Evolutionary conservation across 92 coral and sea anemone genomes (phyloP), one percentile per base, ranked within the genome.

Genomic region (Phenganax subtilis): DNA sequence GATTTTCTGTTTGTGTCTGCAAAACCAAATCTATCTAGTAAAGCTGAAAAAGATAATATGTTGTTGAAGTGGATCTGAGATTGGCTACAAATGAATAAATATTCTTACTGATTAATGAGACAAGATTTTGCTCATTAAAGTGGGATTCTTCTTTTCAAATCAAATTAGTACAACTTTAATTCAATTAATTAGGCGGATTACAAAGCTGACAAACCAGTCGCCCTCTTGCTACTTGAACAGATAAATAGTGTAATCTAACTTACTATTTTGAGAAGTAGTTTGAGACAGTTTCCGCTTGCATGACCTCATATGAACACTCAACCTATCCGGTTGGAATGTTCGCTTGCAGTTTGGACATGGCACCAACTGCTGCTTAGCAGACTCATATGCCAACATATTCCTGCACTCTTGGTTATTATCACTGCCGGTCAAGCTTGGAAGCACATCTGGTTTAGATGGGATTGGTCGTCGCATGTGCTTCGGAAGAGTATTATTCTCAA

Each of bases 341-440:
- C 99, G 88, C 8, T 91, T 92, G 78, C 99, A 96, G 85, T 92
- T 96, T 64, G 86, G 91, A 72, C 99, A 96, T 1, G 96, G 91
- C 12, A 92, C 80, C 82, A 96, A 81, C 67, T 92, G 98, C 29
- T 85, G 87, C 75, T 90, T 84, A 7, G 98, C 90, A 0, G 98
- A 90, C 60, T 94, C 96, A 72, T 63, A 90, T 1, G 98, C 98
- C 87, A 92, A 57, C 65, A 87, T 88, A 66, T 96, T 96, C 90
- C 72, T 88, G 8, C 91, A 82, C 51, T 92, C 97, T 51, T 88
- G 88, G 55, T 90, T 91, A 57, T 91, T 84, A 47, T 83, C 82
- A 27, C 77, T 80, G 8, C 87, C 84, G 0, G 90, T 85, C 75
- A 96, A 83, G 72, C 97, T 92, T 4, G 99, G 99, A 47, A 96